Conservation (phyloP, 2,113 vertebrate genomes). For the Dipodomys stephensi region DNA sequence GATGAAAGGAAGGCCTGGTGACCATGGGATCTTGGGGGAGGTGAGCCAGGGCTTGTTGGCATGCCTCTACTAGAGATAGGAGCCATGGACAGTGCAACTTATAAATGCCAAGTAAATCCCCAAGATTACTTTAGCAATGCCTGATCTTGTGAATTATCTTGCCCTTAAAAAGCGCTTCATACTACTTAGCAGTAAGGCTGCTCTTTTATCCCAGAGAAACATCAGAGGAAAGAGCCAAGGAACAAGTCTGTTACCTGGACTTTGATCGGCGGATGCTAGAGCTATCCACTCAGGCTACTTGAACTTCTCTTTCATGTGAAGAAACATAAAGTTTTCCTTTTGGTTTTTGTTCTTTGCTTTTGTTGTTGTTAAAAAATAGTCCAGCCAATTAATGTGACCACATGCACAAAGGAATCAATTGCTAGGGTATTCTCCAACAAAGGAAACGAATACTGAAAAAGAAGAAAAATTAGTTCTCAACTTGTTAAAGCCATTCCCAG, state of each 20-base stretch:
- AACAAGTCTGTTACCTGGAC: not conserved
- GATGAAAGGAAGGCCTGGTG: conserved; percentile 1
- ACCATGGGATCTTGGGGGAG: not conserved
- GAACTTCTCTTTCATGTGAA: not conserved
- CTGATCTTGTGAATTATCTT: conserved; percentile 39
- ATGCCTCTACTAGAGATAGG: not conserved
- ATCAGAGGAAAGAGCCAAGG: not conserved
- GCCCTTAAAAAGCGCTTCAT: not conserved
- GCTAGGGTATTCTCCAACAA: not conserved
- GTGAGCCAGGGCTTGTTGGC: not conserved
- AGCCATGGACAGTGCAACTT: not conserved
- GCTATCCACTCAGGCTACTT: fast-evolving
- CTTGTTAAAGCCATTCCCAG: not conserved
- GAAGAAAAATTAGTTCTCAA: not conserved
- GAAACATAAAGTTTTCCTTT: not conserved
- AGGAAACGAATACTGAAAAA: not conserved
- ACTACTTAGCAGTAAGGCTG: not conserved
- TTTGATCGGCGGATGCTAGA: not conserved
- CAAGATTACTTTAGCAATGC: conserved; percentile 23
- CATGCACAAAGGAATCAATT: not conserved
- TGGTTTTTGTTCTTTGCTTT: conserved; percentile 3
- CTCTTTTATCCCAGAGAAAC: not conserved
- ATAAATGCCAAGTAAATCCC: not conserved
- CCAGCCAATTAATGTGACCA: not conserved
- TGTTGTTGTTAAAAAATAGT: not conserved